A percentile compares a stretch with the other conserved stretches of the same genome.
phyloP scores from a whole-genome alignment of 2,888 invertebrate genomes.

The Dastarcus helophoroides region DNA sequence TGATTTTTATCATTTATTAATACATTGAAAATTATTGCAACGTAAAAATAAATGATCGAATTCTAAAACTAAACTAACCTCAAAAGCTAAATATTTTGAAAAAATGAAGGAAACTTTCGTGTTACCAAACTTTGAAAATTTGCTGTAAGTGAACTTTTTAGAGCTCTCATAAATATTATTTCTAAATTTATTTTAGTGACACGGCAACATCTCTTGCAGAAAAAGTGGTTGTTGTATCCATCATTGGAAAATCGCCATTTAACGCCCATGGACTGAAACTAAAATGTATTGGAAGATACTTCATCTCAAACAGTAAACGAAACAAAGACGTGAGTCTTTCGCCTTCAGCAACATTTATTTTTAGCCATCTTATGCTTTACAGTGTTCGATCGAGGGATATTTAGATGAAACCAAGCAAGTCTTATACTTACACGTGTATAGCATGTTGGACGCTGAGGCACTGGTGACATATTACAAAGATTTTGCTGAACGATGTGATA shows the following conservation, averaged over 20 bases:
- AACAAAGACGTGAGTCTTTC: not conserved
- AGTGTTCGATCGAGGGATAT: slow-evolving; percentile 33
- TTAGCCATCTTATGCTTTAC: slow-evolving; percentile 12
- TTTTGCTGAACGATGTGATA: slow-evolving; percentile 35
- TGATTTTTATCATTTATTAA: too few species aligned
- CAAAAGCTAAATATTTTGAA: too few species aligned
- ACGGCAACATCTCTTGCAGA: slow-evolving; percentile 28
- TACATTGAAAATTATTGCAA: too few species aligned
- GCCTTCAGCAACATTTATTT: slow-evolving; percentile 1
- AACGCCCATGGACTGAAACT: slow-evolving; percentile 53
- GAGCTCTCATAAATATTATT: slow-evolving; percentile 1
- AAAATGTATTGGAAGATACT: slow-evolving; percentile 43
- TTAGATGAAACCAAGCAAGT: slow-evolving; percentile 44
- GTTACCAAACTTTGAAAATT: slow-evolving; percentile 21
- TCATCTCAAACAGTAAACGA: slow-evolving; percentile 25
- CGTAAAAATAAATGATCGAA: too few species aligned
- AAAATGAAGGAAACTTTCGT: slow-evolving; percentile 24
- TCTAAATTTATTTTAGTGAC: slow-evolving; percentile 20
- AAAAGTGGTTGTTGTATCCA: slow-evolving; percentile 56
- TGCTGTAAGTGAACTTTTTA: slow-evolving; percentile 18
- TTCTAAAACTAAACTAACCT: too few species aligned
- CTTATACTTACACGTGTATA: slow-evolving; percentile 45
- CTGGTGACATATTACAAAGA: slow-evolving; percentile 39
- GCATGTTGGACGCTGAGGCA: slow-evolving; percentile 42
- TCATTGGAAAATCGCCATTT: slow-evolving; percentile 60